Evolutionary conservation across 2,888 invertebrate genomes (phyloP).

Genomic region (Tachina fera): DNA sequence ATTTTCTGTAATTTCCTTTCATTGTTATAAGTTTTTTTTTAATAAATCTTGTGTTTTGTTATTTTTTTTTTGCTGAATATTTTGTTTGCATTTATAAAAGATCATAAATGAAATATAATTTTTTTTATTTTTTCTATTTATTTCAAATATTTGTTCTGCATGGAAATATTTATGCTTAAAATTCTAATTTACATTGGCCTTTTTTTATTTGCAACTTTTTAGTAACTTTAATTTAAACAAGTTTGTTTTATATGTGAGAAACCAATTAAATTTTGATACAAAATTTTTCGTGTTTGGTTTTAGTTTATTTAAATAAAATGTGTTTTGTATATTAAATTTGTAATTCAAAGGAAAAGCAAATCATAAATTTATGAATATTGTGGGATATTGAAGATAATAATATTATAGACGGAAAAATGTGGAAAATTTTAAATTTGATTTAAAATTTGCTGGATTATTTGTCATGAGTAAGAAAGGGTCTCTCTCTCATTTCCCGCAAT

Average conservation of each 20-base stretch:
- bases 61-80: neutral
- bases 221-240: neutral
- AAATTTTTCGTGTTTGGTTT: neutral
- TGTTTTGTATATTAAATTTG: neutral
- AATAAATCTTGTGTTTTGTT: too few species aligned
- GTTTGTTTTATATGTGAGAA: neutral
- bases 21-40: too few species aligned
- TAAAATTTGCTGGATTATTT: too few species aligned
- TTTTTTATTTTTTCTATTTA: neutral
- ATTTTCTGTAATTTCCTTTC: too few species aligned
- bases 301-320: neutral
- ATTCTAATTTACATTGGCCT: neutral
- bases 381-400: neutral
- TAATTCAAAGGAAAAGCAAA: neutral
- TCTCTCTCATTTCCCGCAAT: too few species aligned
- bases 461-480: too few species aligned
- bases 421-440: too few species aligned
- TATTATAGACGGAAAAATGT: neutral
- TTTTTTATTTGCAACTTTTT: neutral
- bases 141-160: neutral
- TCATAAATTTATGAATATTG: neutral
- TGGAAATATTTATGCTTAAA: neutral
- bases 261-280: slow-evolving; percentile 7
- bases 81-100: neutral
- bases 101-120: neutral